phyloP scores from a whole-genome alignment of 2,888 invertebrate species.

The Andricus quercusramuli region DNA sequence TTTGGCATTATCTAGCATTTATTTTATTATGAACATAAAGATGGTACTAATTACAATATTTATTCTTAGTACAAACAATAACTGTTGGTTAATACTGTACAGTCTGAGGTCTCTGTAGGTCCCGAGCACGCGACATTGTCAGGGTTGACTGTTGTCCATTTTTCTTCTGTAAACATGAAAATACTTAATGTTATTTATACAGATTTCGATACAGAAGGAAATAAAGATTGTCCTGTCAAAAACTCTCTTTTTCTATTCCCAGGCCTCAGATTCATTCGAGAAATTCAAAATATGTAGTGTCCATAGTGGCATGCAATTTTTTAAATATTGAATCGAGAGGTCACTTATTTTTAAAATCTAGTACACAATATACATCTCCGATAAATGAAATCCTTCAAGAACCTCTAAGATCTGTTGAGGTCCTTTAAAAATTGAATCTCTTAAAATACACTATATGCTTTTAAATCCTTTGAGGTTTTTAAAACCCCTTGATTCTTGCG shows the following conservation, averaged over 20 bases:
- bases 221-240: conserved; percentile 46
- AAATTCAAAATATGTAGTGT: too few species aligned
- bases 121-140: conserved; percentile 74
- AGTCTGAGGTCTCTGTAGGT: conserved; percentile 77
- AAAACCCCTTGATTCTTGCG: too few species aligned
- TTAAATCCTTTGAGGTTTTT: too few species aligned
- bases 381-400: too few species aligned
- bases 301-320: too few species aligned
- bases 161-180: conserved; percentile 74
- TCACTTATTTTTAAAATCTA: too few species aligned
- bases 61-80: conserved; percentile 77
- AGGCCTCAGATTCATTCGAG: too few species aligned
- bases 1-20: conserved; percentile 78
- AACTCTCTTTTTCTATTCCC: conserved; percentile 33
- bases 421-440: too few species aligned
- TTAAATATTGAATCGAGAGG: too few species aligned
- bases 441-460: too few species aligned
- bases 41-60: conserved; percentile 75
- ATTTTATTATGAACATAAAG: conserved; percentile 77
- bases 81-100: conserved; percentile 78
- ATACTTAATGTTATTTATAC: conserved; percentile 60
- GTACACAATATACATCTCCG: too few species aligned
- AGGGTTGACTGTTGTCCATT: conserved; percentile 76
- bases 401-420: too few species aligned
- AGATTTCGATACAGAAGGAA: conserved; percentile 48